phyloP scores from a whole-genome alignment of 2,888 invertebrate genomes.

The Macrophya alboannulata region DNA sequence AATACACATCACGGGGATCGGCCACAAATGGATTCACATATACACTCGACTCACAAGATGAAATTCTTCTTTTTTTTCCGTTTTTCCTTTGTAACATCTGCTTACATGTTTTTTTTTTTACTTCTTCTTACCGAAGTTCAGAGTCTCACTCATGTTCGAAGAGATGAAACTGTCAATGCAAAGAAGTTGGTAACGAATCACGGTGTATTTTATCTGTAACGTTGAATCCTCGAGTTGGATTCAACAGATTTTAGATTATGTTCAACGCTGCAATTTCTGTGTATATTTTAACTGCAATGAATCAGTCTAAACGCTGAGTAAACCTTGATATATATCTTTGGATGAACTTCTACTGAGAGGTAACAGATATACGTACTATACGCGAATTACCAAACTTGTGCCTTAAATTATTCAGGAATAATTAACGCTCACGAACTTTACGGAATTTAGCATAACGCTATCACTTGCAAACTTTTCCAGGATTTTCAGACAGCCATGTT shows the following conservation, averaged over 20 bases:
- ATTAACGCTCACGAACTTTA: constrained; percentile 18
- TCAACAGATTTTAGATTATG: neutral
- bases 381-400: constrained; percentile 28
- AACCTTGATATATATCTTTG: constrained; percentile 16
- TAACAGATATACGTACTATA: constrained; percentile 13
- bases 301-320: constrained; percentile 4
- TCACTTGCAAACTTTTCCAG: constrained; percentile 4
- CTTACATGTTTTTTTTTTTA: neutral
- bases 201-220: neutral
- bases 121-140: neutral
- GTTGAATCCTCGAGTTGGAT: neutral
- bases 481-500: constrained; percentile 1
- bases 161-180: neutral
- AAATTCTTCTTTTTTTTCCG: constrained; percentile 25
- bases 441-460: constrained; percentile 29
- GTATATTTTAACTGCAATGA: neutral
- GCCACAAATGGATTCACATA: constrained; percentile 21
- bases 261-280: neutral
- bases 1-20: constrained; percentile 24
- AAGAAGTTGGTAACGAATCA: neutral
- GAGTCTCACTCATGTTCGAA: neutral
- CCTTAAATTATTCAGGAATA: constrained; percentile 38
- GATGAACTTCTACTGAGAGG: neutral
- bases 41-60: neutral
- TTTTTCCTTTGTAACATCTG: neutral